Conservation (phyloP, 2,797 vertebrate species). For the Spinibarbus caldwelli region DNA sequence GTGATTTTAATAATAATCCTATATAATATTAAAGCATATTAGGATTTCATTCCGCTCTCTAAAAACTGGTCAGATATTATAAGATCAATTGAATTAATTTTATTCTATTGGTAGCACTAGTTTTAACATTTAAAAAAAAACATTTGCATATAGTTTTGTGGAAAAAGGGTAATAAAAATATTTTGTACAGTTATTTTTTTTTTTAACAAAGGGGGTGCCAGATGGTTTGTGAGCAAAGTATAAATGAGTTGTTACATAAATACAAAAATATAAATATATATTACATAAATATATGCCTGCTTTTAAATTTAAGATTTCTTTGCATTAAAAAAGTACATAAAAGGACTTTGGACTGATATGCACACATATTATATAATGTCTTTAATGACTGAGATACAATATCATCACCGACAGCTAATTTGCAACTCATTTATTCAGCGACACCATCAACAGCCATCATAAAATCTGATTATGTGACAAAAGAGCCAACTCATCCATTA, state of each 20-base stretch:
- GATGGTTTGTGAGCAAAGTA: neutral
- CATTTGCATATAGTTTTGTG: too few relatives aligned
- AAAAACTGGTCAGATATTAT: too few relatives aligned
- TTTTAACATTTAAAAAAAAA: too few relatives aligned
- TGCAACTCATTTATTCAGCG: conserved; percentile 12
- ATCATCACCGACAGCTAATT: conserved; percentile 9
- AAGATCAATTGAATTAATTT: neutral
- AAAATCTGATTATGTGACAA: conserved; percentile 27
- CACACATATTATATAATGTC: neutral
- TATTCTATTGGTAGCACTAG: neutral
- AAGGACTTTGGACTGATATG: neutral
- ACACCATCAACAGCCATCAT: conserved; percentile 31
- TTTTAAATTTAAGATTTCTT: neutral
- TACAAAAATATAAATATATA: neutral
- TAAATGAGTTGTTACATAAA: neutral
- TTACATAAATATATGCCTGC: neutral
- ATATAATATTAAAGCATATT: neutral
- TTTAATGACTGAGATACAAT: neutral
- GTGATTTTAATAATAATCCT: neutral
- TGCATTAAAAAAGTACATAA: neutral
- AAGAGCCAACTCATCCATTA: conserved; percentile 33
- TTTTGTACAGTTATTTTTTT: too few relatives aligned
- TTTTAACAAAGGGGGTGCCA: neutral
- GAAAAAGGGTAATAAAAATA: too few relatives aligned
- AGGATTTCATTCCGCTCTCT: neutral